Evolutionary conservation across 2,113 vertebrate species (phyloP).

Genomic region (Hydropotes inermis): DNA sequence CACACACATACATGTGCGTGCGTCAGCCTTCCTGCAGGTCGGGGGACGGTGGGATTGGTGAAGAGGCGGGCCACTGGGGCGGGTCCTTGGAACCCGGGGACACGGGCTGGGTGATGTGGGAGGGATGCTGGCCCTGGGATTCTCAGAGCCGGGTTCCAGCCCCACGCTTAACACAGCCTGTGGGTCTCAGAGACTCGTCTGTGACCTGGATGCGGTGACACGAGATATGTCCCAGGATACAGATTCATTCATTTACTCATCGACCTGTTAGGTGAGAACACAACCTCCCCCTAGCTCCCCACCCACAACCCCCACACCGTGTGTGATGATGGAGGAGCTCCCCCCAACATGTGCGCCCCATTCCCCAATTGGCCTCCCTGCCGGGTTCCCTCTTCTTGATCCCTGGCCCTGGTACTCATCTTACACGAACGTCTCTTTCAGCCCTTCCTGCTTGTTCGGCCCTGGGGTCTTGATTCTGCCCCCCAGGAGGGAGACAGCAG

Average conservation of each 20-base stretch:
- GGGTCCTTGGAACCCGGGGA: neutral
- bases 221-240: neutral
- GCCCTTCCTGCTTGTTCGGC: neutral
- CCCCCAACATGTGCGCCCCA: rapidly evolving
- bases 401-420: rapidly evolving
- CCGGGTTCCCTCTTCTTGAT: neutral
- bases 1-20: neutral
- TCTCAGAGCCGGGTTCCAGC: neutral
- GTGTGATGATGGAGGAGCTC: rapidly evolving
- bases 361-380: neutral
- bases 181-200: neutral
- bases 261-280: neutral
- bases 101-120: rapidly evolving
- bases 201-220: neutral
- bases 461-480: neutral
- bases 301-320: rapidly evolving
- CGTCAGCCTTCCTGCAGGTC: neutral
- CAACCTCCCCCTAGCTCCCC: neutral
- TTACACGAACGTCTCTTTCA: neutral
- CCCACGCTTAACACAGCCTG: neutral
- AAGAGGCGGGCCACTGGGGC: neutral
- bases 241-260: neutral
- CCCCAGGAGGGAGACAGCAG: neutral
- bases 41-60: neutral
- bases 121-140: neutral